Base-by-base conservation (phyloP, 2,888 invertebrate genomes). In the Lasioglossum oenotherae region DNA sequence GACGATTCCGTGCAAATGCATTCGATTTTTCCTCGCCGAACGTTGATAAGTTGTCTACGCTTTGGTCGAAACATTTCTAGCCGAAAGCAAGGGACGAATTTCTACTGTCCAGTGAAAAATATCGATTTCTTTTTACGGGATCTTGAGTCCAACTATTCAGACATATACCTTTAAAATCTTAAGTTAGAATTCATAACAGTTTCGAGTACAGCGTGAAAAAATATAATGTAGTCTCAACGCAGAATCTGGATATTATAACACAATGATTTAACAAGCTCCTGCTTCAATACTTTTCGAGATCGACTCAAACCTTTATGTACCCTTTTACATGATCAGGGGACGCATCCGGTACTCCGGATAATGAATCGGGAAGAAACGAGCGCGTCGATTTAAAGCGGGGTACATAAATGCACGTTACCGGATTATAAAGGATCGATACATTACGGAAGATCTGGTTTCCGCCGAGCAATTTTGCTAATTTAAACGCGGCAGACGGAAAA, bases 1-100 rank as follows among this genome's bases (percentile, higher is more conserved):
- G 79, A 49, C 46, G 46, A 35, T 53, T 46, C 27, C 64, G 74
- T 80, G 64, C 73, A 67, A 74, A 80, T 74, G 74, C 74, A 74
- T 35, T 67, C 79, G 74, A 80, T 38, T 69, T 69, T 38, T 69
- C 23, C 35, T 38, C 69, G 38, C 4, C 38, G 19, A 69, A 38
- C 31, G 6, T 35, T 31, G 67, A 31, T 35, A 53, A 53, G 53
- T 53, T 53, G n/a, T 4, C 53, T n/a, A 53, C n/a, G n/a, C 53
- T 53, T 53, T 0, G n/a, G n/a, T 53, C 53, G 53, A n/a, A n/a
- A 23, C 53, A n/a, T 53, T 23, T 53, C n/a, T 10, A n/a, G 23
- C n/a, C 23, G 53, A n/a, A 53, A n/a, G 10, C n/a, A 10, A 10
- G 23, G 53, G n/a, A 3, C 23, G 3, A 53, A 53, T 53, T 10